phyloP scores from a whole-genome alignment of 1,140 invertebrate species.

The Archegozetes longisetosus region DNA sequence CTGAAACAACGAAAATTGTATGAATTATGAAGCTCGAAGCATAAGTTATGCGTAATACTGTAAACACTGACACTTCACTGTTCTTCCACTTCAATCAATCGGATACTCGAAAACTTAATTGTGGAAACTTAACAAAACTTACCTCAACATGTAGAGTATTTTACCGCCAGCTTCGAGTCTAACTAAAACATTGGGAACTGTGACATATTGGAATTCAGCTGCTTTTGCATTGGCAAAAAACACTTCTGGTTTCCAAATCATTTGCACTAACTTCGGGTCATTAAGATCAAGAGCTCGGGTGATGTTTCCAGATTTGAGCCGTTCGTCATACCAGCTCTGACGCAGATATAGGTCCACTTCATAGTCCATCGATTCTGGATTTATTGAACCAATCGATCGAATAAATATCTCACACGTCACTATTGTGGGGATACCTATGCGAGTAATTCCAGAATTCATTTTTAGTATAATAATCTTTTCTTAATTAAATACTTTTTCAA shows the following conservation, averaged over 20 bases:
- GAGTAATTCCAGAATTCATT: no score
- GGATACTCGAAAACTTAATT: no score
- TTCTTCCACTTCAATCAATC: no score
- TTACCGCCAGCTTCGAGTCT: slow-evolving; percentile 42
- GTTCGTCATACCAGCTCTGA: slow-evolving; percentile 15
- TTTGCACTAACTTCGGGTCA: slow-evolving; percentile 39
- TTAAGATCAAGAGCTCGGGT: slow-evolving; percentile 37
- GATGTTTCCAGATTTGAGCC: slow-evolving; percentile 30
- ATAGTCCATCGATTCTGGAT: slow-evolving; percentile 35
- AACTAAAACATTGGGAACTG: slow-evolving; percentile 48
- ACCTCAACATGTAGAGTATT: slow-evolving; percentile 46
- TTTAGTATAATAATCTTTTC: no score
- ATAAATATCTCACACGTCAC: slow-evolving; percentile 36
- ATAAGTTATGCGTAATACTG: no score
- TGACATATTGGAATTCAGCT: slow-evolving; percentile 46
- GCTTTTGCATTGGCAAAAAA: slow-evolving; percentile 51
- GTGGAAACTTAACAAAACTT: no score
- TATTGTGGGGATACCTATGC: slow-evolving; percentile 26
- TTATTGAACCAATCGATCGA: slow-evolving; percentile 37
- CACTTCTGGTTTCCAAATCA: slow-evolving; percentile 49
- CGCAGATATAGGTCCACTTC: slow-evolving; percentile 32
- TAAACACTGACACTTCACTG: no score
- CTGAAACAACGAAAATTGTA: no score
- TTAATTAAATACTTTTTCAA: no score
- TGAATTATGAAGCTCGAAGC: no score